A percentile compares a stretch with the other conserved stretches of the same genome.
phyloP scores from a whole-genome alignment of 1,140 invertebrate species.

The Bombus polaris region DNA sequence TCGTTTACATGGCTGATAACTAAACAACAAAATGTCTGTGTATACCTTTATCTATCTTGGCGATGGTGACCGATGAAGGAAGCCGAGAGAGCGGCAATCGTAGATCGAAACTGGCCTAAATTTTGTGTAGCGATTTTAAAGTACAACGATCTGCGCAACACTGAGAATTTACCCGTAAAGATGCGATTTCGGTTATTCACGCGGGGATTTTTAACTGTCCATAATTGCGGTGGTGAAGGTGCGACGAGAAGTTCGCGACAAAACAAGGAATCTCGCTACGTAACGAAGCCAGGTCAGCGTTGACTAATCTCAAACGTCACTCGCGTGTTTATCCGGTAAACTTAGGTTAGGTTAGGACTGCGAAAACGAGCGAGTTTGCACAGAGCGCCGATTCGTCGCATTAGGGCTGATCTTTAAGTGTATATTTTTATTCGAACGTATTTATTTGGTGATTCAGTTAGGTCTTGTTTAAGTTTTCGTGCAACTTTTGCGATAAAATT shows the following conservation, averaged over 20 bases:
- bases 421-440: not conserved
- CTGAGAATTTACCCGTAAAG: not conserved
- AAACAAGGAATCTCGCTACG: conserved; percentile 30
- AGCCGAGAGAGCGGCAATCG: not conserved
- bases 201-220: conserved; percentile 15
- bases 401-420: conserved; percentile 8
- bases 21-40: conserved; percentile 10
- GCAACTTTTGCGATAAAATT: not conserved
- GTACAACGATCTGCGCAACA: not conserved
- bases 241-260: not conserved
- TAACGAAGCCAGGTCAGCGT: conserved; percentile 1
- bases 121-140: not conserved
- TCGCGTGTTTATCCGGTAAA: not conserved
- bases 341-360: conserved; percentile 15
- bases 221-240: not conserved
- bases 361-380: not conserved
- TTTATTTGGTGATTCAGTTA: not conserved
- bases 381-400: too few relatives aligned
- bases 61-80: not conserved
- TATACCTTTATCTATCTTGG: conserved; percentile 13
- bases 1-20: not conserved
- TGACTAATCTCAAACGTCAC: conserved; percentile 39
- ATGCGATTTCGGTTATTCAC: not conserved
- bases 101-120: not conserved
- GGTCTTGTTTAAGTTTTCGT: not conserved